Base-by-base conservation (phyloP, 1,140 invertebrate species). In the Hydropsyche tenuis region DNA sequence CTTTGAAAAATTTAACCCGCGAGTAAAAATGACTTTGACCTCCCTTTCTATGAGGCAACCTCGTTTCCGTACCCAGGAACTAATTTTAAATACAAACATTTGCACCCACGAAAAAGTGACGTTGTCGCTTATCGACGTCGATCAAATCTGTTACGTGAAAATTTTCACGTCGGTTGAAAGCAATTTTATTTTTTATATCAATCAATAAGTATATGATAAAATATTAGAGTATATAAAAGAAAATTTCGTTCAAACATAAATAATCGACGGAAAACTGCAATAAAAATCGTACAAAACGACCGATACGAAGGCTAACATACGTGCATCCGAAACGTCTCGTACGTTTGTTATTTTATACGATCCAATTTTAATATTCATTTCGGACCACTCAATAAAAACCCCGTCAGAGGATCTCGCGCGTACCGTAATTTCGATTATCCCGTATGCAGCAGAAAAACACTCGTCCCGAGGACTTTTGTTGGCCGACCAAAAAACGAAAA, bases 401-500 rank as follows among this genome's bases (percentile, higher is more conserved):
- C 6, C 18, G 3, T 16, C 48, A 1, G 20, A 53, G n/a, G 48
- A 53, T 18, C 48, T 53, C 48, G 48, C 20, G 20, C 48, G 48
- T 53, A 63, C 14, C 23, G 23, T 63, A 63, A 63, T 63, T 63
- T 63, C 27, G 27, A 63, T 63, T 30, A 63, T 63, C 60, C 27
- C 60, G 27, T 63, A 63, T 63, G 60, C 60, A 63, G 60, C 60
- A 63, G 23, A 63, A 63, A 63, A 63, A 37, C 25, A 37, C 60
- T 60, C 53, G 20, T 11, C 53, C n/a, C 18, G 16, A 23, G 23
- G 27, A 63, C 16, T 14, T 20, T 51, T 22, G 60, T 22, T 16
- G 48, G 48, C 23, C 14, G 23, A 63, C 60, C 64, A 45, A 66
- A 71, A 71, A 71, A 71, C 60, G 37, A 71, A 71, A 71, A 71